Evolutionary conservation across 2,113 vertebrate species (phyloP).

Genomic region (Triplophysa tibetana): DNA sequence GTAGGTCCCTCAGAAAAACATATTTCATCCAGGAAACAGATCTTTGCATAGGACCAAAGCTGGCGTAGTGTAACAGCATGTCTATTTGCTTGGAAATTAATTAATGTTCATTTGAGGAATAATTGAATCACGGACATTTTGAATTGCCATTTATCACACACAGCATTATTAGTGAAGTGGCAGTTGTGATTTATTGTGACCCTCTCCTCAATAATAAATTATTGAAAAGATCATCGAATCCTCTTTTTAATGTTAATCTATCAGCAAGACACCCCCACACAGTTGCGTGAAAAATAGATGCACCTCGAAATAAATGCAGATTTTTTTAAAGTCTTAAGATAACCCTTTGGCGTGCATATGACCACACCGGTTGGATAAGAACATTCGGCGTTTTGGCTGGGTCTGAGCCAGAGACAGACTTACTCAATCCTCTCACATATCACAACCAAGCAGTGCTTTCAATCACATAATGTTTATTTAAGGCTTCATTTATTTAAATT

Average conservation of each 20-base stretch:
- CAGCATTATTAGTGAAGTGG: slow-evolving; percentile 37
- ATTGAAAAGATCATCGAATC: slow-evolving; percentile 52
- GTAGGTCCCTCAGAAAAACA: neutral
- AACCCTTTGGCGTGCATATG: too few species aligned
- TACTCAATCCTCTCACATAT: too few species aligned
- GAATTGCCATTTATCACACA: slow-evolving; percentile 42
- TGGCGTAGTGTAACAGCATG: neutral
- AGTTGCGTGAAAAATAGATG: too few species aligned
- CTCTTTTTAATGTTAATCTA: slow-evolving; percentile 37
- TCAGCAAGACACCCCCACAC: slow-evolving; percentile 34
- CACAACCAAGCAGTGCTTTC: too few species aligned
- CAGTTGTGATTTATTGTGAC: slow-evolving; percentile 43
- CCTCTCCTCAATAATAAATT: slow-evolving; percentile 48
- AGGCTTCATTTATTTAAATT: too few species aligned
- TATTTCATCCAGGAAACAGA: neutral
- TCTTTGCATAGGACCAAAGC: neutral
- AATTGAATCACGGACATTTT: slow-evolving; percentile 43
- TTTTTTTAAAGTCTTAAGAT: too few species aligned
- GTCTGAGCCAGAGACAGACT: too few species aligned
- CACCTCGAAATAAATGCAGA: too few species aligned
- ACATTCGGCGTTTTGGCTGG: too few species aligned
- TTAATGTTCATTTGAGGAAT: slow-evolving; percentile 23
- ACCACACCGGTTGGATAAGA: too few species aligned
- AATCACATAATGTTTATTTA: too few species aligned
- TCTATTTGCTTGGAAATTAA: slow-evolving; percentile 37